Evolutionary conservation across 2,888 invertebrate species (phyloP), one percentile per base, ranked within the genome.

Genomic region (Tachina lurida): DNA sequence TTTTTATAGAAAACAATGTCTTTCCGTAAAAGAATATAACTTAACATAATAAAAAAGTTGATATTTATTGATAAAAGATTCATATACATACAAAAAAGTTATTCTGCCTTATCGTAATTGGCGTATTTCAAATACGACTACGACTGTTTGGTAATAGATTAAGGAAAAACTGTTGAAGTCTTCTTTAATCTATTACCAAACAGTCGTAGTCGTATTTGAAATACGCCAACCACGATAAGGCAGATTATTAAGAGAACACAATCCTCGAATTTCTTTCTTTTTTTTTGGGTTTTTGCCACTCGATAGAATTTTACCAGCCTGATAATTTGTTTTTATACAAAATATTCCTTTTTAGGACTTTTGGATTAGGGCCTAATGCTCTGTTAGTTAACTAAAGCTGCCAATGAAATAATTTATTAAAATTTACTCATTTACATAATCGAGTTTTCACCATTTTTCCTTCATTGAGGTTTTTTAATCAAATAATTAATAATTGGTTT

Each of bases 1-100:
- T 45, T 67, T 39, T 45, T 67, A 13, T 67, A 58, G 8, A 65
- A 76, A 76, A 49, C 12, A 8, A 58, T 81, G 58, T 81, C 45
- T 74, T 81, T 68, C 68, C 22, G 39, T 10, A 12, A 60, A 31
- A 39, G 31, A 60, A 60, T 39, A 39, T 15, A 60, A 60, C 31
- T 60, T 39, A 60, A 47, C 39, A 75, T 73, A n/a, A 73, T 31
- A 39, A 54, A 63, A 75, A 47, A 49, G 15, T 71, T 54, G 63
- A 39, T 47, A 71, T 19, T 56, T 17, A 39, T 31, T 70, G 52
- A 39, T 68, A 60, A 73, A 60, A 8, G 8, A n/a, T 31, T 31
- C 2, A 45, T 71, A 47, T 12, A 45, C 56, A 22, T 31, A 31
- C 31, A 17, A 22, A 47, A 58, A 47, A 17, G 10, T 47, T 70